Evolutionary conservation across 2,888 invertebrate genomes (phyloP).

Genomic region (Mimachlamys varia): DNA sequence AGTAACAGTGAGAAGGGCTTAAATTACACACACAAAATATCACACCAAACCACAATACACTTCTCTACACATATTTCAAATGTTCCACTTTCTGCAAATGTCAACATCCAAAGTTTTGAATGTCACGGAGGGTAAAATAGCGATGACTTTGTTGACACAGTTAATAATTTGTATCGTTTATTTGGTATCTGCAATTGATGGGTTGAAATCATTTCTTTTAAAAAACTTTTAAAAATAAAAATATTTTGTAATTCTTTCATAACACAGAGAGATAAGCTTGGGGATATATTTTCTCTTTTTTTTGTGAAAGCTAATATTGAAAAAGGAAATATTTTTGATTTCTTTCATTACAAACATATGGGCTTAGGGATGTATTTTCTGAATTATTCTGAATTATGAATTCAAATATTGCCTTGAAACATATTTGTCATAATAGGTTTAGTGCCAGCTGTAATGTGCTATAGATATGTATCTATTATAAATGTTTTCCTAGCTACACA

Average conservation of each 20-base stretch:
- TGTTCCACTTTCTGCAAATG: not conserved
- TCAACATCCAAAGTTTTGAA: not conserved
- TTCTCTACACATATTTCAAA: not conserved
- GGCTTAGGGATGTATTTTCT: not conserved
- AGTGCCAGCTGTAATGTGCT: not conserved
- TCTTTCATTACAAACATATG: not conserved
- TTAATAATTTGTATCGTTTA: no score
- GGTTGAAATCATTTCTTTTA: no score
- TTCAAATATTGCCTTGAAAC: not conserved
- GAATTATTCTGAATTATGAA: no score
- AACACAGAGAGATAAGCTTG: not conserved
- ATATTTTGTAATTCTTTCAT: not conserved
- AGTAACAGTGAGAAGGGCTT: conserved; percentile 17
- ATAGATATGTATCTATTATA: no score
- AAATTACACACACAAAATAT: not conserved
- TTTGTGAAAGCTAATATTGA: no score
- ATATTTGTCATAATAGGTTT: not conserved
- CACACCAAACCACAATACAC: not conserved
- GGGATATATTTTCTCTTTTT: not conserved
- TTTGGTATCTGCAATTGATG: no score
- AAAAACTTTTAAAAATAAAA: no score
- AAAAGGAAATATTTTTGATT: not conserved
- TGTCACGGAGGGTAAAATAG: not conserved
- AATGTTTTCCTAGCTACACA: no score
- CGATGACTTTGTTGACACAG: not conserved